phyloP scores from a whole-genome alignment of 2,888 invertebrate genomes.

The Vanessa cardui region DNA sequence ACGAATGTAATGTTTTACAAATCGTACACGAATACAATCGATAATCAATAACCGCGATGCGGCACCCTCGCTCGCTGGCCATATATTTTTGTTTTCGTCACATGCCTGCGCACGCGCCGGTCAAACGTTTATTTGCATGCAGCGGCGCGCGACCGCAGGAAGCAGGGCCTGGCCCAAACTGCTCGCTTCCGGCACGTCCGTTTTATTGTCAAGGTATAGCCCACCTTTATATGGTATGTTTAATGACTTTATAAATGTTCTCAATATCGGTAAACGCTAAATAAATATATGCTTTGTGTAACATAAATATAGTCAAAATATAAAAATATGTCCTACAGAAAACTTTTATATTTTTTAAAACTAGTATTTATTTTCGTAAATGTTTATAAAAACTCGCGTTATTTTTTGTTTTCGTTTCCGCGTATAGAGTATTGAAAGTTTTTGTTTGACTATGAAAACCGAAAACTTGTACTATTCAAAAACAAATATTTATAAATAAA shows the following conservation, averaged over 20 bases:
- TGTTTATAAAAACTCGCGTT: too few relatives aligned
- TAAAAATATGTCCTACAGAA: too few relatives aligned
- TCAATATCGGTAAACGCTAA: not conserved
- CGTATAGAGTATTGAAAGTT: too few relatives aligned
- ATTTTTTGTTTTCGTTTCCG: too few relatives aligned
- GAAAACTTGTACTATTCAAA: too few relatives aligned
- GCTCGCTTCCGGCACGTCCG: slow-evolving; percentile 63
- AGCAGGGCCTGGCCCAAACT: slow-evolving; percentile 74
- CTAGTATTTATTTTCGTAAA: too few relatives aligned
- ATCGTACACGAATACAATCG: slow-evolving; percentile 1
- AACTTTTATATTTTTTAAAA: too few relatives aligned
- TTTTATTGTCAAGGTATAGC: slow-evolving; percentile 47
- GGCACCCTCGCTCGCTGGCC: slow-evolving; percentile 6
- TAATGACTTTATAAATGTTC: not conserved
- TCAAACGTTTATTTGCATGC: slow-evolving; percentile 70
- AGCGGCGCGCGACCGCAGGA: slow-evolving; percentile 76
- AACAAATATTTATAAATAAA: too few relatives aligned
- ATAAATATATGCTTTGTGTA: too few relatives aligned
- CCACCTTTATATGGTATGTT: slow-evolving; percentile 17
- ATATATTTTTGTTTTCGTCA: slow-evolving; percentile 49
- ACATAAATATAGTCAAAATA: too few relatives aligned
- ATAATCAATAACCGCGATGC: slow-evolving; percentile 7
- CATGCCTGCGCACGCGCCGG: slow-evolving; percentile 52
- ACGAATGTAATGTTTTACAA: not conserved
- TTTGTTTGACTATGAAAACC: too few relatives aligned